Percentiles rank a stretch among this genome's conserved stretches.
These are phyloP conservation scores for Sakesphorus luctuosus DNA, from an alignment of 2,113 vertebrate species.

Conservation along the genomic window DNA sequence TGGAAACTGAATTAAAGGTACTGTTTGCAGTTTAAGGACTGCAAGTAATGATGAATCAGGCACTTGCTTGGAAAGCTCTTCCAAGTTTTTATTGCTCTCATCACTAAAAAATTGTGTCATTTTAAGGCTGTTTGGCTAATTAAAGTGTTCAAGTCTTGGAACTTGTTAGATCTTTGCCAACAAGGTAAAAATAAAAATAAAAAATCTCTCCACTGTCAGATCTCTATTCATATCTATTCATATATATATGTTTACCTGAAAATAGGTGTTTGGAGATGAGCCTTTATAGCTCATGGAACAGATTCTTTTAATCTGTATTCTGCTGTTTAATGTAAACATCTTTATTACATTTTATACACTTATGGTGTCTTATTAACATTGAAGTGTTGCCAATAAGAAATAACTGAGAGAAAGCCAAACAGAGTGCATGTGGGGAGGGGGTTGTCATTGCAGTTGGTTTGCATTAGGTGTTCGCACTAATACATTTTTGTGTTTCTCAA, in stretches of 20 bases:
- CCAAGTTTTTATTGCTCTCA: neutral
- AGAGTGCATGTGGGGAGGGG: neutral
- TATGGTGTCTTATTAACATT: conserved; percentile 57
- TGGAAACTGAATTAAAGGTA: neutral
- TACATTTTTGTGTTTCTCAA: neutral
- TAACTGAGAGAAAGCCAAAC: conserved; percentile 26
- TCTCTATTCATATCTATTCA: neutral
- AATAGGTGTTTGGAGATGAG: neutral
- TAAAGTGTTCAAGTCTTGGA: neutral
- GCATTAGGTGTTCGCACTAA: neutral
- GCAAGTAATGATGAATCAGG: neutral
- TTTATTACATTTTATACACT: conserved; percentile 60
- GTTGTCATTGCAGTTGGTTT: conserved; percentile 14
- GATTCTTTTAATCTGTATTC: conserved; percentile 42
- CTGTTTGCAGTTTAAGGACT: neutral
- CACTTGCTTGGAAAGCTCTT: neutral
- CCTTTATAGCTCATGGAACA: neutral
- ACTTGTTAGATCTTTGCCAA: neutral
- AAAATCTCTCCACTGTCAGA: neutral
- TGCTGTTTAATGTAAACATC: conserved; percentile 66
- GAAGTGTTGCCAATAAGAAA: conserved; percentile 57
- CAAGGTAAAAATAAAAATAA: neutral
- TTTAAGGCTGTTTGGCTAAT: neutral
- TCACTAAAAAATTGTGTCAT: neutral
- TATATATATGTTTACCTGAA: neutral